Conservation (phyloP, 2,888 invertebrate species). For the Apotomis betuletana region DNA sequence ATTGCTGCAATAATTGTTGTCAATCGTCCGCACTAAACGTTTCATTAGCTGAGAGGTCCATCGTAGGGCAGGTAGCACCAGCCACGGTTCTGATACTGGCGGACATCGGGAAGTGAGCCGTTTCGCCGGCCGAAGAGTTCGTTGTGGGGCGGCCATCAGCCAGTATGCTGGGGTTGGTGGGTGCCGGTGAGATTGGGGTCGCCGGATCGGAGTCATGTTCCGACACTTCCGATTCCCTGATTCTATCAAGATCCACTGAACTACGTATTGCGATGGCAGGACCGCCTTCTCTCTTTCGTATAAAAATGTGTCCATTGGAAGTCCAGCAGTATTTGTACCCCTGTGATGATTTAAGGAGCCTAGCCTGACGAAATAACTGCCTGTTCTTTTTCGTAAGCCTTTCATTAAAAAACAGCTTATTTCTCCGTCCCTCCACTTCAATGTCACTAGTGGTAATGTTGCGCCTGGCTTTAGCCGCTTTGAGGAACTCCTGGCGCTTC, state of each 20-base stretch:
- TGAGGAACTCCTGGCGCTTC: slow-evolving; percentile 10
- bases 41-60: too few relatives aligned
- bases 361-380: slow-evolving; percentile 7
- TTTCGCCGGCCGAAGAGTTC: too few relatives aligned
- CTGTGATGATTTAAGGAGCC: not conserved
- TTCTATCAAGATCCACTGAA: not conserved
- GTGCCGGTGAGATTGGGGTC: not conserved
- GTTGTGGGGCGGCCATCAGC: too few relatives aligned
- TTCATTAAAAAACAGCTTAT: slow-evolving; percentile 7
- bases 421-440: not conserved
- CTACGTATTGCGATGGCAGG: slow-evolving; percentile 9
- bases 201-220: not conserved
- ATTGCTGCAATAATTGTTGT: too few relatives aligned
- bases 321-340: slow-evolving; percentile 15
- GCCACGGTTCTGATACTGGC: too few relatives aligned
- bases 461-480: slow-evolving; percentile 10
- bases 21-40: too few relatives aligned
- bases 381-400: slow-evolving; percentile 7
- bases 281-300: slow-evolving; percentile 4
- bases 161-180: too few relatives aligned
- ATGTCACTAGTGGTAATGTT: not conserved
- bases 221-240: not conserved
- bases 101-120: too few relatives aligned
- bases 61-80: too few relatives aligned
- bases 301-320: not conserved